Base-by-base conservation (phyloP, 2,888 invertebrate species). In the Ormyrus pomaceus region DNA sequence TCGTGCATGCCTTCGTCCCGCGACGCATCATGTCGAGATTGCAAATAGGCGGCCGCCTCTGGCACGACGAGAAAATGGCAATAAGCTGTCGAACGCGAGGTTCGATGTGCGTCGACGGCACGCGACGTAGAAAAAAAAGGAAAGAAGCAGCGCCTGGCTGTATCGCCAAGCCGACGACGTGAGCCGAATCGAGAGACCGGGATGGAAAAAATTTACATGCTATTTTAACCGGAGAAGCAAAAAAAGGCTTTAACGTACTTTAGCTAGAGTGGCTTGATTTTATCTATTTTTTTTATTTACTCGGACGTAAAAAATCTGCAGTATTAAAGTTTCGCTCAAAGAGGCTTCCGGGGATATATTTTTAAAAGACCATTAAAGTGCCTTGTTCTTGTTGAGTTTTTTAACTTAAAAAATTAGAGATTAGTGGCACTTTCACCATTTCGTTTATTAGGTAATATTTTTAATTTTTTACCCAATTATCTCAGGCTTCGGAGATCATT, bases 171-270 rank as follows among this genome's bases (percentile, higher is more conserved):
- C 34, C 34, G 34, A 34, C 3, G 9, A 62, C 66, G 72, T 72
- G 65, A 78, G 58, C n/a, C 50, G 61, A 71, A 66, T 78, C 72
- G 13, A 3, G 68, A 34, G 7, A 1, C 1, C 50, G 46, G 19
- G 45, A 66, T 59, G 46, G 48, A 50, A 72, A 74, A 78, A 78
- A 78, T 78, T 72, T 72, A 59, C 72, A 55, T 72, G 48, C 46
- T 11, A n/a, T 10, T 51, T 76, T 68, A 69, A 48, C 11, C 11
- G 7, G 10, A n/a, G 4, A 9, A 34, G 34, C 34, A 59, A 34
- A 59, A 5, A 48, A 3, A 5, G 10, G 11, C 19, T 66, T 66
- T 53, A 10, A 10, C 19, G 53, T 56, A 45, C 34, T 34, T 34
- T 34, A 19, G 34, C 34, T 4, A 34, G 34, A 34, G 34, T 34